Base-by-base conservation (phyloP, 2,888 invertebrate species). In the Agrochola lota region DNA sequence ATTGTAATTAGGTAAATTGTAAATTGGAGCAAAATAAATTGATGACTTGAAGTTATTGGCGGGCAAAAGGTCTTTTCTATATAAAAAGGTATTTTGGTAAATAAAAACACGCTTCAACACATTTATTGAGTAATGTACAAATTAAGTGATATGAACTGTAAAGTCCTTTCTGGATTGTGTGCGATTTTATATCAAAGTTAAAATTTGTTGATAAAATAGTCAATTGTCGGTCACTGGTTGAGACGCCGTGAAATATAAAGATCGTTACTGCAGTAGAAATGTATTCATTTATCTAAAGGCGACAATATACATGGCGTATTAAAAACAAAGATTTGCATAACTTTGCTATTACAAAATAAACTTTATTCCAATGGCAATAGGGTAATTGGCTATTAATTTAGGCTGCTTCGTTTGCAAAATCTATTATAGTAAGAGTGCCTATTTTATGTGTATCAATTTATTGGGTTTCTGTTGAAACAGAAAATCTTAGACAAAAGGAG, bases 51-150 rank as follows among this genome's bases (percentile, higher is more conserved):
- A 17, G 30, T 43, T 35, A 26, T 66, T 71, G 35, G 52, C 35
- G 15, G 59, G 73, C 35, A 70, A 60, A 66, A 62, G 23, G 9
- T 40, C 0, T 67, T 55, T 80, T 77, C 30, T 75, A 78, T 77
- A 71, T 64, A 85, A 69, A 78, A 75, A 57, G 23, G 15, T 73
- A 59, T 73, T 74, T 84, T 81, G 55, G 57, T 83, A 74, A 78
- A 79, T 26, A 72, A 75, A 76, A 63, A 68, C 74, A 43, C 40
- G 72, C 63, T 76, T 77, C 57, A 71, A 77, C 69, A 63, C 66
- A 70, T 77, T 78, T 80, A 77, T 78, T 83, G 79, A 85, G 76
- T 81, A 80, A 87, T 88, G 85, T 88, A 87, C 88, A 88, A 88
- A 88, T 84, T 85, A 80, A 87, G 79, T 64, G 76, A 76, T 87